A percentile compares a stretch with the other conserved stretches of the same genome.
Conservation (phyloP, 2,888 invertebrate genomes). For the Pheosia gnoma region DNA sequence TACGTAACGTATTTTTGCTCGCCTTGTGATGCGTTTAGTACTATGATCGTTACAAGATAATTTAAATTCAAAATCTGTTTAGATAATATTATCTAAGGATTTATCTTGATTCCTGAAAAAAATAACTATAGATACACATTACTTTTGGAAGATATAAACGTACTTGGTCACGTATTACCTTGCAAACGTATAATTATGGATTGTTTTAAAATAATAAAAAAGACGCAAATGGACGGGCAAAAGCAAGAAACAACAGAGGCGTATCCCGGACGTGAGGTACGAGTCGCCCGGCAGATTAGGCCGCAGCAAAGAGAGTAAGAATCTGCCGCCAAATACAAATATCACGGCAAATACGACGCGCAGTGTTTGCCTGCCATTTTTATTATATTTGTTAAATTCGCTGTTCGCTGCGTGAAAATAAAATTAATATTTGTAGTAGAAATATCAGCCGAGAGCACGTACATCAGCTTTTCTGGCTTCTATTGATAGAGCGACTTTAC, state of each 20-base stretch:
- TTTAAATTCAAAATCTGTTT: background rate
- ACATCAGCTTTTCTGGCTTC: slow-evolving; percentile 39
- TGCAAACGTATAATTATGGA: too few relatives aligned
- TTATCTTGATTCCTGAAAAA: too few relatives aligned
- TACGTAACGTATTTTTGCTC: background rate
- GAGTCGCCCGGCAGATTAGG: slow-evolving; percentile 70
- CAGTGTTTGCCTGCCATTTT: slow-evolving; percentile 78
- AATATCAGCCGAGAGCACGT: slow-evolving; percentile 60
- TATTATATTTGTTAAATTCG: slow-evolving; percentile 69
- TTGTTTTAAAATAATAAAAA: slow-evolving; percentile 17
- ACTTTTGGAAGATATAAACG: too few relatives aligned
- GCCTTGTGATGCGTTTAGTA: background rate
- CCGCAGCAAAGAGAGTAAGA: slow-evolving; percentile 71
- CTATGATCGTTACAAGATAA: background rate
- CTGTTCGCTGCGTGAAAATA: slow-evolving; percentile 52
- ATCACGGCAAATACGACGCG: slow-evolving; percentile 72
- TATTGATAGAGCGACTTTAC: slow-evolving; percentile 16
- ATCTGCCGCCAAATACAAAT: slow-evolving; percentile 62
- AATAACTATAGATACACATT: too few relatives aligned
- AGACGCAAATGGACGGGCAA: slow-evolving; percentile 43
- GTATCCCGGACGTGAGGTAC: slow-evolving; percentile 70
- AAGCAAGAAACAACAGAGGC: slow-evolving; percentile 74
- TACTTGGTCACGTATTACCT: too few relatives aligned
- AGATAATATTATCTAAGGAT: background rate
- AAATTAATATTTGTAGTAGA: slow-evolving; percentile 63